Evolutionary conservation across 2,113 vertebrate genomes (phyloP), one percentile per base, ranked within the genome.

Genomic region (Neopipo cinnamomea): DNA sequence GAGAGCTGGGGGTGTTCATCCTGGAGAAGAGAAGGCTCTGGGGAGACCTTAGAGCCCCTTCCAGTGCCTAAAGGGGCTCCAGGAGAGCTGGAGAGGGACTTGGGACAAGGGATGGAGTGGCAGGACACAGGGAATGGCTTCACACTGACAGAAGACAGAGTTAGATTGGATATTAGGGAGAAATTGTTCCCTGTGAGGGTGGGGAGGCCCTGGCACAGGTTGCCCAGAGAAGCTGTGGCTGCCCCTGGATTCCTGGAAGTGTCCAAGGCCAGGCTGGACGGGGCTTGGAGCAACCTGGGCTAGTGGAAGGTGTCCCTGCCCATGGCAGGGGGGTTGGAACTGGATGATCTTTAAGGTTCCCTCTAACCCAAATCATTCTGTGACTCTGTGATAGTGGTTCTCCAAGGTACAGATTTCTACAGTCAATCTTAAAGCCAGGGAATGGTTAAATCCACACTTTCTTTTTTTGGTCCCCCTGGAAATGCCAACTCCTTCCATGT

Each of bases 241-340:
- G 62, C 20, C 39, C 46, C 20, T 42, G 41, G 41, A 61, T 22
- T 13, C 52, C 70, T 68, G 70, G 20, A 30, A 39, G 7, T 31
- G 39, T 46, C 5, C 46, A 22, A n/a, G 28, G 24, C 16, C 11
- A 22, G 23, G 30, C 0, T 67, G 61, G n/a, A 67, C 0, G 0
- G 37, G 27, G 37, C 19, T 59, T 59, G 10, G 46, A 68, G 53
- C 10, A 14, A 12, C 23, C 68, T 46, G 33, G 30, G 14, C 1
- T 17, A 12, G 37, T 52, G 61, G 19, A 5, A 67, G 39, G 16
- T 25, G 37, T n/a, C 33, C 6, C 30, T 46, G 44, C 12, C 39
- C 20, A 25, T 14, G 53, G n/a, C 16, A 67, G 15, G 39, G 61
- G 24, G 18, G 8, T 30, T 67, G 16, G 20, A 53, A 89, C 11